Evolutionary conservation across 2,797 vertebrate genomes (phyloP).

Genomic region (Brachyrhaphis roseni): DNA sequence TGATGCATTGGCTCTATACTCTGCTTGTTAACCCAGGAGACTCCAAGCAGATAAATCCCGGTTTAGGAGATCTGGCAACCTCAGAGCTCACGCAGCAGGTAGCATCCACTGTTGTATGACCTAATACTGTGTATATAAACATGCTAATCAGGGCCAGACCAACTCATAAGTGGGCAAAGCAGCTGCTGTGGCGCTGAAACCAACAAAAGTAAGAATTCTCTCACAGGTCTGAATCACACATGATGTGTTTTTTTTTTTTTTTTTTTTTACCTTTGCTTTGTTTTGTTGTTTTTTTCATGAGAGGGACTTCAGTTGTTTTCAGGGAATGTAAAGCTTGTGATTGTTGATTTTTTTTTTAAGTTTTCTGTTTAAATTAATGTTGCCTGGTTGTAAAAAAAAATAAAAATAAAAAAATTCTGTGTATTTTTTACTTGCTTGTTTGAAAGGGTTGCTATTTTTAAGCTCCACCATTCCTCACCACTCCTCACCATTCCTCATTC

Average conservation of each 20-base stretch:
- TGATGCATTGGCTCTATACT: constrained; percentile 67
- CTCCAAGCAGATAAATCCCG: constrained; percentile 59
- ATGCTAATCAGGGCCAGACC: neutral
- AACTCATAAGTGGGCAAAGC: neutral
- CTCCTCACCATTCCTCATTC: neutral
- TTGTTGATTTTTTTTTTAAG: neutral
- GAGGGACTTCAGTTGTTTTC: neutral
- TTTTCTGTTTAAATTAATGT: neutral
- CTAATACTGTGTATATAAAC: constrained; percentile 3
- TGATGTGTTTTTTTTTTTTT: too few relatives aligned
- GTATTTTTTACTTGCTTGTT: neutral
- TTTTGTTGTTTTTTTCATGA: neutral
- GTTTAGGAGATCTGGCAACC: constrained; percentile 59
- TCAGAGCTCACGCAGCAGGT: constrained; percentile 37
- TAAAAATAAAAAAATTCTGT: neutral
- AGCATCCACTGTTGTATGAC: constrained; percentile 31
- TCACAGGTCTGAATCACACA: neutral
- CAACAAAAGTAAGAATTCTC: neutral
- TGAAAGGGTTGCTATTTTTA: neutral
- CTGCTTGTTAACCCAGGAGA: constrained; percentile 69
- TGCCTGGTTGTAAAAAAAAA: neutral
- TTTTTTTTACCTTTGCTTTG: neutral
- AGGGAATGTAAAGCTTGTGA: neutral
- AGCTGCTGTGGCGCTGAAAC: neutral
- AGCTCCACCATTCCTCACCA: neutral